Evolutionary conservation across 2,113 vertebrate genomes (phyloP), one percentile per base, ranked within the genome.

Genomic region (Corydoras maculifer): DNA sequence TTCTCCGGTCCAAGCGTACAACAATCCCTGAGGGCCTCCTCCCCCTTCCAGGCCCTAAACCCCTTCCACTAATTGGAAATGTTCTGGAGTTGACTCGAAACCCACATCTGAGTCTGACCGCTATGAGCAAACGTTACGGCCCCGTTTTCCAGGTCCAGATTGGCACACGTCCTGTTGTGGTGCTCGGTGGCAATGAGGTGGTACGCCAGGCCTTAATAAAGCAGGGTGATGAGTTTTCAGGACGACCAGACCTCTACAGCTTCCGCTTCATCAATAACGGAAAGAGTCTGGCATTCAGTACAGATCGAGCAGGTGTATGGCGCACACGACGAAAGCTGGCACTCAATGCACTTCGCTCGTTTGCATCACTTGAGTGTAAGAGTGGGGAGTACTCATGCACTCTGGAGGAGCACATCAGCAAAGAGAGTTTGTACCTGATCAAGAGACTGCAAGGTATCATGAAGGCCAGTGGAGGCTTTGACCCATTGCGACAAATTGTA

Each of bases 191-290:
- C 54, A 77, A 69, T 29, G 89, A 94, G 9, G 91, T 87, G 13
- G 75, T 96, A 54, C 81, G 66, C 3, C 93, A 94, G 77, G 96
- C 96, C 1, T 88, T 98, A 59, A 80, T 94, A 79, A 90, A 83
- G 70, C 92, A 97, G 77, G 94, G 88, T 0, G 92, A 98, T 0
- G 94, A 93, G 1, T 98, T 98, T 73, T 77, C 92, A 1, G 91
- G 93, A 0, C 90, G 96, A 0, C 96, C 96, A 0, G 82, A 92
- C 76, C 83, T 97, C 11, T 51, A 89, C 80, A 93, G 83, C 76
- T 93, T 90, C 68, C 77, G 0, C 0, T 82, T 88, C 51, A 67
- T 96, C 72, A 2, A 70, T 0, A 60, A 90, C 0, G 87, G 90
- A 0, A 89, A 90, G 53, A 94, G 91, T 77, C 48, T 96, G 77